Percentiles rank a stretch among this genome's conserved stretches.
These are phyloP conservation scores for Oncorhynchus kisutch DNA, from an alignment of 2,113 vertebrate species.

Conservation along the genomic window DNA sequence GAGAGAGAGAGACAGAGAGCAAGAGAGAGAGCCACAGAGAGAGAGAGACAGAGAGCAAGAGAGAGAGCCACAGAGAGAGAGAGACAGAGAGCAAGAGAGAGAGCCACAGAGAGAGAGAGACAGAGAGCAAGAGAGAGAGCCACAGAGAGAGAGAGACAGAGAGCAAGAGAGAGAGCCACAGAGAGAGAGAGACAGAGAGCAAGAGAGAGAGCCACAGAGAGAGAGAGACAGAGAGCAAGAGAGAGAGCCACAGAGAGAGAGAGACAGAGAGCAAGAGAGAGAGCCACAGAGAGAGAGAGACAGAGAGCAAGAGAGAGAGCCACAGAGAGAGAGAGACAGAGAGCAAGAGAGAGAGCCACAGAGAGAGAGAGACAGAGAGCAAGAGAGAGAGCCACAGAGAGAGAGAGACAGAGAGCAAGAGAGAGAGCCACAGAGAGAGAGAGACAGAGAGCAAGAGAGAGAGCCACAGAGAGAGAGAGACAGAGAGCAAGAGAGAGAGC, in stretches of 20 bases:
- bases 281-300: slow-evolving; percentile 1
- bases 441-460: neutral
- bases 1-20: neutral
- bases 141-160: neutral
- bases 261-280: slow-evolving; percentile 12
- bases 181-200: neutral
- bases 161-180: slow-evolving; percentile 14
- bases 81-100: slow-evolving; percentile 12
- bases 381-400: neutral
- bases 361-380: too few relatives aligned
- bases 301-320: neutral
- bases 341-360: too few relatives aligned
- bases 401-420: neutral
- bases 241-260: neutral
- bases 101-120: slow-evolving; percentile 1
- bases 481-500: too few relatives aligned
- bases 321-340: too few relatives aligned
- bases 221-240: slow-evolving; percentile 15
- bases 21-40: slow-evolving; percentile 8
- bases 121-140: slow-evolving; percentile 17
- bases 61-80: neutral
- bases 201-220: slow-evolving; percentile 8
- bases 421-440: too few relatives aligned
- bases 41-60: slow-evolving; percentile 15
- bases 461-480: too few relatives aligned